Base-by-base conservation (phyloP, 2,888 invertebrate species). In the Dryomyza anilis region DNA sequence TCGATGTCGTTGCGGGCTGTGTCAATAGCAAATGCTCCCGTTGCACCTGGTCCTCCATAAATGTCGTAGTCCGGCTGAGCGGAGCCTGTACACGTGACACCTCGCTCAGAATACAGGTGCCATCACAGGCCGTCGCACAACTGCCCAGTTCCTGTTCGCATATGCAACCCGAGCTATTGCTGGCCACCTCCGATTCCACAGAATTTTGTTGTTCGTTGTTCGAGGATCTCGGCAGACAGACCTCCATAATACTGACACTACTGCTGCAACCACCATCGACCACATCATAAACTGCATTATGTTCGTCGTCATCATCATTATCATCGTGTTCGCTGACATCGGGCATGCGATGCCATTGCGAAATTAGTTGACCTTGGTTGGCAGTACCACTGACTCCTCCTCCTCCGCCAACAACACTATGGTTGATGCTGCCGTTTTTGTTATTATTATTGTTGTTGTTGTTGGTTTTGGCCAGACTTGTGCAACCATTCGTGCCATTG, bases 311-410 rank as follows among this genome's bases (percentile, higher is more conserved):
- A 62, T 74, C 62, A 39, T 76, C 74, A 60, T 73, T 71, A 50
- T 77, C 79, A 50, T 77, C 79, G 21, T 75, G 74, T 63, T 81
- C 81, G 27, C 78, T 74, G 16, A 79, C 75, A 68, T 81, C 73
- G 3, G 78, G 75, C 66, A 79, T 80, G 1, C 73, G 76, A 23
- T 78, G 72, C 79, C 79, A 81, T 8, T 74, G 76, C n/a, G n/a
- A n/a, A n/a, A n/a, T n/a, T n/a, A n/a, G n/a, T n/a, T n/a, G n/a
- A 1, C 66, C 67, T 48, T 66, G 69, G 48, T 67, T 67, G 5
- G 61, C 36, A 3, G 30, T 33, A 12, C 33, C 6, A 33, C 33
- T 12, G 6, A 33, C 6, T 33, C 33, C 33, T 33, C 12, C 7
- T 6, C 33, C 33, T 6, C 12, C 7, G 33, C 33, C 33, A 33